phyloP scores from a whole-genome alignment of 1,140 invertebrate species.

The Mercenaria mercenaria region DNA sequence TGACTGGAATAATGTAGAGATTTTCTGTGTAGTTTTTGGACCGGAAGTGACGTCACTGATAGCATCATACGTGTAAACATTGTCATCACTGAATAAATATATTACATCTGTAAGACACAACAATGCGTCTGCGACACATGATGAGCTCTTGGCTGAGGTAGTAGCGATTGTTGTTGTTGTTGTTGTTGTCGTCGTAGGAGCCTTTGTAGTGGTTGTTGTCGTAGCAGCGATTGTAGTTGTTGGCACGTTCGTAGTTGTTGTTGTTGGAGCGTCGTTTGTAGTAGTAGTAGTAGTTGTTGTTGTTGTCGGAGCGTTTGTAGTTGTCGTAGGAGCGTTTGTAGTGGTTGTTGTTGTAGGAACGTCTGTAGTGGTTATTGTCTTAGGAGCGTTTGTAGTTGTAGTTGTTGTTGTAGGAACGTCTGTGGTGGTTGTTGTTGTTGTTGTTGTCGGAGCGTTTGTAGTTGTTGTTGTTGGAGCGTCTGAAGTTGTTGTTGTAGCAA shows the following conservation, averaged over 20 bases:
- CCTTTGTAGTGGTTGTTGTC: not conserved
- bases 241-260: not conserved
- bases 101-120: not conserved
- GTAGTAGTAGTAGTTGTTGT: not conserved
- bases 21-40: not conserved
- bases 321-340: not conserved
- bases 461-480: not conserved
- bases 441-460: not conserved
- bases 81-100: not conserved
- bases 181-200: not conserved
- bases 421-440: not conserved
- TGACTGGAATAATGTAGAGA: not conserved
- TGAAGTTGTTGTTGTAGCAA: too few relatives aligned
- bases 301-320: not conserved
- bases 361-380: not conserved
- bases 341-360: not conserved
- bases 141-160: not conserved
- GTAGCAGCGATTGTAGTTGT: not conserved
- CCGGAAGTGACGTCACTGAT: not conserved
- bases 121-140: not conserved
- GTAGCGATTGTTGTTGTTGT: not conserved
- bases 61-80: not conserved
- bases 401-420: not conserved
- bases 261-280: not conserved
- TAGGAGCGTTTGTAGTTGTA: not conserved